Conservation (phyloP, 2,888 invertebrate genomes). For the Meandrusa payeni region DNA sequence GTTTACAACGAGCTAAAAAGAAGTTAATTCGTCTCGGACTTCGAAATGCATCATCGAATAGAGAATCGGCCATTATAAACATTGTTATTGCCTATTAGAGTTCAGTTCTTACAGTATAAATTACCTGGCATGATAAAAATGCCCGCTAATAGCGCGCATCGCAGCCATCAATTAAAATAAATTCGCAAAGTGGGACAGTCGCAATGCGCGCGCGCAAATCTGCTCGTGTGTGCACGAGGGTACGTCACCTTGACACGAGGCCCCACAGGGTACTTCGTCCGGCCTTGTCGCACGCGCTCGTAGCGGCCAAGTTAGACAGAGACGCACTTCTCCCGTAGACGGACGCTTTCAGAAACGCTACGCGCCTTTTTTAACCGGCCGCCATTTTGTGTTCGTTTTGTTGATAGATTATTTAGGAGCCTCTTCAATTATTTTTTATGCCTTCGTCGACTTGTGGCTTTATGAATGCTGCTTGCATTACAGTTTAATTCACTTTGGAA, state of each 20-base stretch:
- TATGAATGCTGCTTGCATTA: slow-evolving; percentile 26
- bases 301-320: slow-evolving; percentile 49
- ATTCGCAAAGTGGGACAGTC: slow-evolving; percentile 44
- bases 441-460: slow-evolving; percentile 25
- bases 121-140: slow-evolving; percentile 11
- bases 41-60: background rate
- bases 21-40: too few relatives aligned
- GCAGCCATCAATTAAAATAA: slow-evolving; percentile 32
- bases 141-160: slow-evolving; percentile 22
- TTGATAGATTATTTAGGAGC: slow-evolving; percentile 51
- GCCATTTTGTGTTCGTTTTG: slow-evolving; percentile 73
- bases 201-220: slow-evolving; percentile 41
- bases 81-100: slow-evolving; percentile 12
- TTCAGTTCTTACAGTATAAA: background rate
- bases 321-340: slow-evolving; percentile 62
- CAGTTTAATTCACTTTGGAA: slow-evolving; percentile 1
- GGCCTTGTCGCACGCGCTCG: slow-evolving; percentile 49
- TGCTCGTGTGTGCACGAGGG: slow-evolving; percentile 52
- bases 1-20: too few relatives aligned
- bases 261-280: slow-evolving; percentile 59
- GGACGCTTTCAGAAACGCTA: slow-evolving; percentile 77
- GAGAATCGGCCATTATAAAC: background rate
- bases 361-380: slow-evolving; percentile 53
- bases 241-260: slow-evolving; percentile 74
- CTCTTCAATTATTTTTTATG: slow-evolving; percentile 31